phyloP scores from a whole-genome alignment of 1,140 invertebrate genomes.

The Zaprionus gabonicus region DNA sequence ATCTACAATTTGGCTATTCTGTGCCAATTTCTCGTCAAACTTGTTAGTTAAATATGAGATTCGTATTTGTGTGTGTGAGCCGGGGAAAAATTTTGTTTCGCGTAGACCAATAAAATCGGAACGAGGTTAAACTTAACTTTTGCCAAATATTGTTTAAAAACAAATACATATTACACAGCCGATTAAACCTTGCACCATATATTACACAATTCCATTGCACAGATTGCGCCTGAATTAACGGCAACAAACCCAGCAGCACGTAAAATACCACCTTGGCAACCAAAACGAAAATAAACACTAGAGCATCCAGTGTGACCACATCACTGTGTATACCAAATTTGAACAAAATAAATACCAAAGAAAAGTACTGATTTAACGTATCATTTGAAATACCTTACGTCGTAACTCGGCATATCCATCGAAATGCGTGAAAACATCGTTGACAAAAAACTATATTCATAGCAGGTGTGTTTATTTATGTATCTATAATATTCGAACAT shows the following conservation, averaged over 20 bases:
- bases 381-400: background rate
- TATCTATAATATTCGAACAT: background rate
- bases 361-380: constrained; percentile 10
- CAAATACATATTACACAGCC: constrained; percentile 6
- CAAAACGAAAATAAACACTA: constrained; percentile 33
- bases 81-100: constrained; percentile 15
- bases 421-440: background rate
- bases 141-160: constrained; percentile 1
- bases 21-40: constrained; percentile 26
- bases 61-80: constrained; percentile 19
- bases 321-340: background rate
- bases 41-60: constrained; percentile 51
- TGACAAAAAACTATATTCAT: background rate
- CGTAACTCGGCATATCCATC: background rate
- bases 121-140: constrained; percentile 28
- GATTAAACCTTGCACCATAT: constrained; percentile 37
- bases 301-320: background rate
- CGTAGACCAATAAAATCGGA: constrained; percentile 29
- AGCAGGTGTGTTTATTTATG: too few relatives aligned
- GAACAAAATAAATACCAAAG: constrained; percentile 13
- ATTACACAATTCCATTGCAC: constrained; percentile 30
- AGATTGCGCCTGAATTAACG: constrained; percentile 32
- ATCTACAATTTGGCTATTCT: constrained; percentile 41
- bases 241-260: background rate
- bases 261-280: background rate